Base-by-base conservation (phyloP, 2,888 invertebrate species). In the Scotopteryx bipunctaria region DNA sequence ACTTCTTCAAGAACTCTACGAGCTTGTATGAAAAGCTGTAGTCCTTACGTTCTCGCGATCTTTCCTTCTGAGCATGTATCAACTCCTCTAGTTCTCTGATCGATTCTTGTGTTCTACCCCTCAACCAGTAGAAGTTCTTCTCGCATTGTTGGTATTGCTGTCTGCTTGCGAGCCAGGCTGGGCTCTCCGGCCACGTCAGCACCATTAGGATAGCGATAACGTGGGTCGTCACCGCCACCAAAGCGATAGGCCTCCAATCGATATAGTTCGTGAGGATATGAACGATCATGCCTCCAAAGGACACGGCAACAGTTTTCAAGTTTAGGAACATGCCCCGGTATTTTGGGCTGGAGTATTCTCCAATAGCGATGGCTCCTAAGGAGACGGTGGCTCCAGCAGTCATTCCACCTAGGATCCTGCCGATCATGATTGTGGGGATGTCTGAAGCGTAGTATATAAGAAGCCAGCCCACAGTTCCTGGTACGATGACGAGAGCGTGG, bases 141-240 rank as follows among this genome's bases (percentile, higher is more conserved):
- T 87, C 80, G 0, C 93, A 92, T 52, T 90, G 47, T 4, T 54
- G 31, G 14, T 38, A 53, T 21, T 59, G 40, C 16, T 57, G 57
- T 14, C 54, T 62, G 0, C 58, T 81, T 0, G 91, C 81, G 27
- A 94, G 66, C 92, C 93, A 94, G n/a, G 84, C 80, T 0, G 93
- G 93, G 5, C 93, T 91, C 72, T 94, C 94, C 0, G 91, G 91
- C 55, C 92, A 75, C 0, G 91, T 82, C 3, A 80, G 64, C 3
- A 91, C 75, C 2, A 73, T 76, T 1, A 65, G 38, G 2, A 76
- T 50, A 2, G 71, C 60, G 1, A 67, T 6, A 0, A 65, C 11
- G 13, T 66, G 46, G 0, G 75, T 73, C 0, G 69, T 37, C 0
- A 69, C 35, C 5, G 68, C 66, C 0, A 70, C 47, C 1, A 74